Conservation (phyloP, 2,888 invertebrate genomes). For the Hydrotaea diabolus region DNA sequence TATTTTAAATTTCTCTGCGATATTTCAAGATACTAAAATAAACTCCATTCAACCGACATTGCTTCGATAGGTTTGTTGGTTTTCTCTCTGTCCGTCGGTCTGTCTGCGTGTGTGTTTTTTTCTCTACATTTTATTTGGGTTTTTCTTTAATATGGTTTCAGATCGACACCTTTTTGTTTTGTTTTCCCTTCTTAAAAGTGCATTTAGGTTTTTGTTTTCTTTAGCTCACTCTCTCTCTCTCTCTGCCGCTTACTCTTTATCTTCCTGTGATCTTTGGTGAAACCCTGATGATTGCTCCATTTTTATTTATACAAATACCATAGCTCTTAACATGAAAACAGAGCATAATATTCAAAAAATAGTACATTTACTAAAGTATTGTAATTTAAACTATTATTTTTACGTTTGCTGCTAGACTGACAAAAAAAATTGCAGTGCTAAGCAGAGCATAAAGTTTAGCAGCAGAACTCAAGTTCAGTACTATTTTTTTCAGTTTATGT, state of each 20-base stretch:
- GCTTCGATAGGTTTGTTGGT: background rate
- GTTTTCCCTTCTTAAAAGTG: constrained; percentile 39
- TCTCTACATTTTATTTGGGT: constrained; percentile 39
- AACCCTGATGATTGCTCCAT: no score
- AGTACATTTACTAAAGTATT: constrained; percentile 23
- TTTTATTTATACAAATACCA: no score
- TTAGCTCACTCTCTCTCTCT: constrained; percentile 11
- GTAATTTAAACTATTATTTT: constrained; percentile 55
- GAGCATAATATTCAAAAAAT: constrained; percentile 22
- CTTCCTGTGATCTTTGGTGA: no score
- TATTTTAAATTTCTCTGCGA: background rate
- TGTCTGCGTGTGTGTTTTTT: constrained; percentile 31
- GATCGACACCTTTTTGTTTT: constrained; percentile 2
- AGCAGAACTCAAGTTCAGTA: constrained; percentile 52
- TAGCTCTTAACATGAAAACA: background rate
- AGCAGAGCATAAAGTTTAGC: constrained; percentile 68
- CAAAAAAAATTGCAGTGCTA: constrained; percentile 67
- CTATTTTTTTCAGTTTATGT: constrained; percentile 20
- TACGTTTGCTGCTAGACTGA: constrained; percentile 8
- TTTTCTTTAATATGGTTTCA: constrained; percentile 64
- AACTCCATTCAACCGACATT: background rate
- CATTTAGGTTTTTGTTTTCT: constrained; percentile 36
- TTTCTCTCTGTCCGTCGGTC: background rate
- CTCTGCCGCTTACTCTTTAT: no score
- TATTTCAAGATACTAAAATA: background rate